Evolutionary conservation across 2,888 invertebrate genomes (phyloP), one percentile per base, ranked within the genome.

Genomic region (Ornithoptera priamus): DNA sequence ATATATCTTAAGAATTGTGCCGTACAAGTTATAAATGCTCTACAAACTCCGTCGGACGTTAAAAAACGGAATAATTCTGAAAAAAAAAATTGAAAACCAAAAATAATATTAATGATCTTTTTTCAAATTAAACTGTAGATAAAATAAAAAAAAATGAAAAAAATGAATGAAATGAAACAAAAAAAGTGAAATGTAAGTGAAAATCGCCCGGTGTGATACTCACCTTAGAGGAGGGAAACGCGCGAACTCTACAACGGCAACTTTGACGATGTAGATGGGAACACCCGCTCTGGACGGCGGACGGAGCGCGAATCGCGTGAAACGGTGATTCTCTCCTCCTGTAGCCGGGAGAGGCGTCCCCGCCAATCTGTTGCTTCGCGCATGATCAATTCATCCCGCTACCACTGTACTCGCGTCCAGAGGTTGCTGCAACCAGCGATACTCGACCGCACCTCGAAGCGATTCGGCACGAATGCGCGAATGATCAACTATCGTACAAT

Each of bases 281-380:
- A 79, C 83, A 82, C 77, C 80, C 76, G 72, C 72, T 70, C 76
- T 69, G 70, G 75, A 74, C 75, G 75, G 76, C 82, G 77, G 69
- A 68, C 75, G 74, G 74, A 80, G 79, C 85, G 82, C 85, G 84
- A 82, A 76, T 81, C 72, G 67, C 58, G 71, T 68, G 65, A 73
- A 71, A 77, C 74, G 74, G 71, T 73, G 74, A 72, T 72, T 76
- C 72, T 71, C 42, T 69, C 50, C 62, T 69, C 65, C 71, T 73
- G 72, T 72, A 72, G 72, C 73, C 69, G 71, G 69, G 75, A 74
- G 74, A 74, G 75, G 74, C 76, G 72, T 76, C 80, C 81, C 80
- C 80, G 71, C 79, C 80, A 79, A 85, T 79, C 87, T 86, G 87
- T 86, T 87, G 87, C 84, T 73, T 74, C 81, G 81, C 85, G 84